Evolutionary conservation across 2,888 invertebrate species (phyloP).

Genomic region (Aelia acuminata): DNA sequence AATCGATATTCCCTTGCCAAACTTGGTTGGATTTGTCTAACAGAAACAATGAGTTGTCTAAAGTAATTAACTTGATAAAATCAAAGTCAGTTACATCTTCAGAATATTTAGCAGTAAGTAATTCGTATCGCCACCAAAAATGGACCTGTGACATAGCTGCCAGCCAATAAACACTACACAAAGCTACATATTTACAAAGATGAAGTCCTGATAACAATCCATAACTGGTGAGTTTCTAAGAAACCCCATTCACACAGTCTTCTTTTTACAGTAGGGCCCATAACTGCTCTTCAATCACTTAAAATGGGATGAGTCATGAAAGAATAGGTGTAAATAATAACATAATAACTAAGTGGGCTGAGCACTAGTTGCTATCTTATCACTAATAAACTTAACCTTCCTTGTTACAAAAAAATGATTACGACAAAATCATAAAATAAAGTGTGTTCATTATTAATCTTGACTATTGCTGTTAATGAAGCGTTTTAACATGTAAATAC

Average conservation of each 20-base stretch:
- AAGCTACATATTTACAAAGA: conserved; percentile 48
- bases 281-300: background rate
- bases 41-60: conserved; percentile 55
- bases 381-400: conserved; percentile 53
- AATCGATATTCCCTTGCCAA: conserved; percentile 61
- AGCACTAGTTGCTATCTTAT: conserved; percentile 59
- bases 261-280: background rate
- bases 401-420: background rate
- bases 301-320: conserved; percentile 37
- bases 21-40: conserved; percentile 59
- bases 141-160: conserved; percentile 61
- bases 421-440: background rate
- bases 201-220: conserved; percentile 8
- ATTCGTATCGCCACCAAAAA: conserved; percentile 60
- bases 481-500: background rate
- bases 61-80: conserved; percentile 59
- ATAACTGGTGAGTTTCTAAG: background rate
- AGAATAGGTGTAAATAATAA: background rate
- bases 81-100: conserved; percentile 53
- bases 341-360: background rate
- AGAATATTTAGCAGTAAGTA: conserved; percentile 51
- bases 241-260: conserved; percentile 27
- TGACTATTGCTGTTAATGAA: background rate
- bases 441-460: background rate
- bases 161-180: conserved; percentile 10